A percentile compares a stretch with the other conserved stretches of the same genome.
Conservation (phyloP, 2,113 vertebrate species). For the Leucosticte australis region DNA sequence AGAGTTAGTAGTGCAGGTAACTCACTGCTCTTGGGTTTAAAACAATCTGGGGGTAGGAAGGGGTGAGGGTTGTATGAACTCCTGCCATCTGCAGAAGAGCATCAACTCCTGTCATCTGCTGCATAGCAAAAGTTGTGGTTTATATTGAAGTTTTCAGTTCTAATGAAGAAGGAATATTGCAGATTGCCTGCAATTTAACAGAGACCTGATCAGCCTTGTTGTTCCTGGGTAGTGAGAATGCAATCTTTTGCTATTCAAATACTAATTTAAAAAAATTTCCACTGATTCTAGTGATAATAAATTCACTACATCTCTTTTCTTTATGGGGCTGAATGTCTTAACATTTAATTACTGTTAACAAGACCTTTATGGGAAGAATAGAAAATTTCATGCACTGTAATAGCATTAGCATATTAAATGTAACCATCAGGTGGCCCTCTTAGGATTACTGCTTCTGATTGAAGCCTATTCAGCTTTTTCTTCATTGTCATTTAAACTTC, state of each 20-base stretch:
- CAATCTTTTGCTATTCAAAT: slow-evolving; percentile 67
- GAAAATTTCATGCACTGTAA: slow-evolving; percentile 69
- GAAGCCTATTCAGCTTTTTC: slow-evolving; percentile 52
- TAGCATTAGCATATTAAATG: slow-evolving; percentile 75
- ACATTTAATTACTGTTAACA: slow-evolving; percentile 80
- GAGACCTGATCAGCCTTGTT: slow-evolving; percentile 18
- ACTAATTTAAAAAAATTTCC: slow-evolving; percentile 61
- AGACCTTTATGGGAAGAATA: slow-evolving; percentile 71
- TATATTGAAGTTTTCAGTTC: neutral
- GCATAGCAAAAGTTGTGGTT: neutral
- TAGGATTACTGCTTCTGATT: slow-evolving; percentile 60
- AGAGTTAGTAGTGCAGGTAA: neutral
- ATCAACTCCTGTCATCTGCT: neutral
- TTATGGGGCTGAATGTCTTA: slow-evolving; percentile 65
- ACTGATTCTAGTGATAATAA: slow-evolving; percentile 62
- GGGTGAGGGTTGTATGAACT: neutral
- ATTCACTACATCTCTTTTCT: slow-evolving; percentile 67
- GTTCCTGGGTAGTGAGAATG: slow-evolving; percentile 54
- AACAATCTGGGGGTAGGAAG: neutral
- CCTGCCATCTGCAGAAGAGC: neutral
- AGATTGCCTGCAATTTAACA: slow-evolving; percentile 47
- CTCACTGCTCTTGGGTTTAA: neutral
- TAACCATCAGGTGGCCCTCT: slow-evolving; percentile 71
- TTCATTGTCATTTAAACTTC: slow-evolving; percentile 55
- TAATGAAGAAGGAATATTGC: slow-evolving; percentile 14